Evolutionary conservation across 1,140 invertebrate species (phyloP).

Genomic region (Coelopa frigida): DNA sequence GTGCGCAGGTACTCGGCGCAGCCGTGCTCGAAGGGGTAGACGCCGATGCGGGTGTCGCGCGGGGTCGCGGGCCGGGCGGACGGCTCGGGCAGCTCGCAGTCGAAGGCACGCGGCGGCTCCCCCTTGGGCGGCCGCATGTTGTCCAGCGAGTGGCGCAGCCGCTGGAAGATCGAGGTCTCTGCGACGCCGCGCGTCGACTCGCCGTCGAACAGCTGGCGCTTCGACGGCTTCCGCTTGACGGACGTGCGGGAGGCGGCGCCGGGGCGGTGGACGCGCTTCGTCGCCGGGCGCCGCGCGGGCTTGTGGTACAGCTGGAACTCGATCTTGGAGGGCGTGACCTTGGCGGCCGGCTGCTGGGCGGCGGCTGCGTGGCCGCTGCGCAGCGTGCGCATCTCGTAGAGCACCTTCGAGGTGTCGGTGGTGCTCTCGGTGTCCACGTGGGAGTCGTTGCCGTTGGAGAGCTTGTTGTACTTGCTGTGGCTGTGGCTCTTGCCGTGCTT

Average conservation of each 20-base stretch:
- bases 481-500: conserved; percentile 11
- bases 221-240: neutral
- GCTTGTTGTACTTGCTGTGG: conserved; percentile 25
- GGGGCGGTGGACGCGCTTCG: neutral
- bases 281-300: neutral
- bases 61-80: conserved; percentile 3
- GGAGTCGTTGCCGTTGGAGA: conserved; percentile 18
- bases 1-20: conserved; percentile 55
- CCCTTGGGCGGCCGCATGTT: conserved; percentile 31
- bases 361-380: conserved; percentile 3
- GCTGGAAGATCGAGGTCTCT: conserved; percentile 14
- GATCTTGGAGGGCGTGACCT: conserved; percentile 25
- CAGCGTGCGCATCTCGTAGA: conserved; percentile 32
- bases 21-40: conserved; percentile 63
- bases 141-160: conserved; percentile 26
- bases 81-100: conserved; percentile 27
- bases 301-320: conserved; percentile 34
- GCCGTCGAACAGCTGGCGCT: conserved; percentile 7
- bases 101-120: conserved; percentile 2
- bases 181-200: neutral
- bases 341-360: neutral
- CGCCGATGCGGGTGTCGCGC: conserved; percentile 44
- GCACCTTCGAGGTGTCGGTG: conserved; percentile 11
- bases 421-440: conserved; percentile 16
- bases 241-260: too few relatives aligned